These are phyloP conservation scores for Mycogona germanica DNA, from an alignment of 2,888 invertebrate genomes.

Conservation along the genomic window DNA sequence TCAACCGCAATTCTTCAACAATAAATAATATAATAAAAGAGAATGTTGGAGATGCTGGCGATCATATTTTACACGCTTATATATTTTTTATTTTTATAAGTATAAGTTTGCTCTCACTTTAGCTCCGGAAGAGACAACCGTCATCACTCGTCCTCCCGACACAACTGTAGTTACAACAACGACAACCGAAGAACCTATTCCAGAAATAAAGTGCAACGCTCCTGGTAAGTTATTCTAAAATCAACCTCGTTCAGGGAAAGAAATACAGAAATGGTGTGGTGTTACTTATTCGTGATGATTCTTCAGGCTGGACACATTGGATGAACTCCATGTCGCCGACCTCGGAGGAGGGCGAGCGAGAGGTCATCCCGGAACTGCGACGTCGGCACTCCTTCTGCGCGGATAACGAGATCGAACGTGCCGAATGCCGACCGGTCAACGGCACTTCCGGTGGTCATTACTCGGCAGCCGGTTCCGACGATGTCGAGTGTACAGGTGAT, in stretches of 20 bases:
- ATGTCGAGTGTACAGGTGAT: slow-evolving; percentile 16
- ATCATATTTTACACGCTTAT: no score
- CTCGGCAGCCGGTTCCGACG: not conserved
- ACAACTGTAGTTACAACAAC: not conserved
- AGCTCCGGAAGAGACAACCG: no score
- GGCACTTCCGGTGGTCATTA: not conserved
- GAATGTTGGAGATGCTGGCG: no score
- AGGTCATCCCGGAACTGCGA: slow-evolving; percentile 21
- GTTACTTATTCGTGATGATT: no score
- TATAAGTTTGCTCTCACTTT: no score
- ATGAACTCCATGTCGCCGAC: slow-evolving; percentile 28
- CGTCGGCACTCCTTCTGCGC: slow-evolving; percentile 23
- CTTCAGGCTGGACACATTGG: slow-evolving; percentile 34
- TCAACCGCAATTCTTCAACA: no score
- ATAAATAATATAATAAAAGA: no score
- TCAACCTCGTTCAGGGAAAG: no score
- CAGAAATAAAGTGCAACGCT: slow-evolving; percentile 4
- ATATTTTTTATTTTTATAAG: no score
- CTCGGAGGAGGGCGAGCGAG: slow-evolving; percentile 23
- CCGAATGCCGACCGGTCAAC: slow-evolving; percentile 23
- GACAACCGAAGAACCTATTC: not conserved
- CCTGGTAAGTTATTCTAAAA: slow-evolving; percentile 9
- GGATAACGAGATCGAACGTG: slow-evolving; percentile 23
- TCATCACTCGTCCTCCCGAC: not conserved
- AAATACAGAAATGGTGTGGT: no score